Evolutionary conservation across 2,888 invertebrate genomes (phyloP), one percentile per base, ranked within the genome.

Genomic region (Stictocephala bisonia): DNA sequence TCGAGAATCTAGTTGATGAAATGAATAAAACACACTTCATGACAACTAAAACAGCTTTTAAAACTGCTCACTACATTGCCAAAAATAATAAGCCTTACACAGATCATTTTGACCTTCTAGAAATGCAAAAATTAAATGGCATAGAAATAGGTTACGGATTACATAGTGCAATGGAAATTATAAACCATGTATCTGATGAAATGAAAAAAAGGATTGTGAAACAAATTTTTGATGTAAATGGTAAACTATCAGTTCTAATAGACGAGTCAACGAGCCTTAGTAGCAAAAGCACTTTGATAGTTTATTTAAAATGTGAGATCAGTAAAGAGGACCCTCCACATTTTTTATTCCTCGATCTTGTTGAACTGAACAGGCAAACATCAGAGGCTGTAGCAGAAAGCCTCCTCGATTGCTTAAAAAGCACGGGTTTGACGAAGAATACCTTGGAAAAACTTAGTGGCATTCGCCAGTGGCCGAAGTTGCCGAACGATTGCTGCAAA

Each of bases 281-380:
- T 35, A 20, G 18, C 18, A 68, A 50, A 15, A 50, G 22, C 15
- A 29, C 27, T 29, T 73, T 67, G 24, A 73, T 48, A 76, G 26
- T 75, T 70, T 73, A 69, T 76, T 77, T 84, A 82, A 29, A 69
- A 53, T 29, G 29, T 29, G 53, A 69, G 51, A n/a, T 22, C 11
- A 35, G 35, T 35, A 64, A 64, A 13, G 20, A 64, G 20, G 3
- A 64, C 11, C 64, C 9, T n/a, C 22, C 31, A 29, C 20, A 11
- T 6, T 20, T 31, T 29, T 27, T 69, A 27, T 69, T 69, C 13
- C 31, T 69, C 24, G 69, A 69, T 13, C 31, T 69, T 2, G 20
- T 53, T 15, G 53, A 69, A 50, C 35, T 69, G 24, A 29, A n/a
- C n/a, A n/a, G n/a, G n/a, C n/a, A n/a, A n/a, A n/a, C n/a, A n/a